These are phyloP conservation scores for Zaprionus tsacasi DNA, from an alignment of 1,140 invertebrate species.

Conservation along the genomic window DNA sequence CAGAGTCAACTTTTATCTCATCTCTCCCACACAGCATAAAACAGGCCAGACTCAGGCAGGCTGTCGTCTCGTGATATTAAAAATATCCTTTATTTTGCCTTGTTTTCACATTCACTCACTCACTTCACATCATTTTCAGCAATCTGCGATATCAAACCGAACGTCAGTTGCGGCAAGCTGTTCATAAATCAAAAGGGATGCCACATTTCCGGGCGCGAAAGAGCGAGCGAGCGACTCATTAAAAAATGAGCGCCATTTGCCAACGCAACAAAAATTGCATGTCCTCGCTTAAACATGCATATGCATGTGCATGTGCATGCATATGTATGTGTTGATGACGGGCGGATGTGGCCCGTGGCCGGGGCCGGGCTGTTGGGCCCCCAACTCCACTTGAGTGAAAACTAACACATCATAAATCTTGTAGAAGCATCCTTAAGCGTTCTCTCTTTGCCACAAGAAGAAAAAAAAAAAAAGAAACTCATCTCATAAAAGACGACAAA, in stretches of 20 bases:
- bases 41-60: background rate
- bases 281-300: conserved; percentile 65
- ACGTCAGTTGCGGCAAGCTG: conserved; percentile 62
- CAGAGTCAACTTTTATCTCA: conserved; percentile 38
- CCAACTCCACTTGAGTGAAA: conserved; percentile 63
- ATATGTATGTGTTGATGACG: conserved; percentile 55
- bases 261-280: conserved; percentile 68
- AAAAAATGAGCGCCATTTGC: conserved; percentile 79
- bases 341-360: conserved; percentile 3
- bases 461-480: conserved; percentile 10
- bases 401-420: conserved; percentile 81
- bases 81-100: conserved; percentile 57
- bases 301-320: conserved; percentile 62
- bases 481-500: conserved; percentile 24
- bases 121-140: background rate
- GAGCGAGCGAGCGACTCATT: conserved; percentile 59
- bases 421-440: conserved; percentile 77
- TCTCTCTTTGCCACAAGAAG: conserved; percentile 48
- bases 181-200: conserved; percentile 75
- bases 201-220: conserved; percentile 56
- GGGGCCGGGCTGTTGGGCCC: conserved; percentile 4
- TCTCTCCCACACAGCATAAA: conserved; percentile 8
- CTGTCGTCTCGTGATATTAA: conserved; percentile 50
- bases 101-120: background rate
- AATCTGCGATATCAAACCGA: conserved; percentile 13